Percentiles rank a stretch among this genome's conserved stretches.
Evolutionary conservation across 2,797 vertebrate species (phyloP).

Genomic region (Ctenopoma multispine): DNA sequence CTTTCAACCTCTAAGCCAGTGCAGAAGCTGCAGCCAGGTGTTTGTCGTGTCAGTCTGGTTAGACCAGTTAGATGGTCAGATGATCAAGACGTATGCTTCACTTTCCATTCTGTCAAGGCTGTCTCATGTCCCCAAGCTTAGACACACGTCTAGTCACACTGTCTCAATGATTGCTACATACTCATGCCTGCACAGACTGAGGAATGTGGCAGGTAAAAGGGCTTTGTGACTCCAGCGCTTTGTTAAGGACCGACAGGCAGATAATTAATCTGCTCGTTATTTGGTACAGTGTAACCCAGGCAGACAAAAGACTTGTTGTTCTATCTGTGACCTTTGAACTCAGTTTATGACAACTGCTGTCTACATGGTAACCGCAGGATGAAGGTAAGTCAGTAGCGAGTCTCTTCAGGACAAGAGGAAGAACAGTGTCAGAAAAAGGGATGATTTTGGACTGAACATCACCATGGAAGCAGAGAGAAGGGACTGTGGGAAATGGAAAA

Average conservation of each 20-base stretch:
- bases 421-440: slow-evolving; percentile 2
- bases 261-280: slow-evolving; percentile 38
- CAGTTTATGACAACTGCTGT: slow-evolving; percentile 28
- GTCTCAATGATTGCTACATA: slow-evolving; percentile 14
- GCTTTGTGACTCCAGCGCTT: slow-evolving; percentile 13
- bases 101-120: slow-evolving; percentile 9
- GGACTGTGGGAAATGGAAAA: slow-evolving; percentile 31
- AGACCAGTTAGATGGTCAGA: slow-evolving; percentile 47
- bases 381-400: slow-evolving; percentile 38
- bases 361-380: slow-evolving; percentile 27
- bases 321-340: slow-evolving; percentile 55
- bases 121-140: slow-evolving; percentile 9
- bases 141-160: slow-evolving; percentile 14
- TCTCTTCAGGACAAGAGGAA: slow-evolving; percentile 28
- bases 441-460: slow-evolving; percentile 35
- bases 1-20: slow-evolving; percentile 44
- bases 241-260: slow-evolving; percentile 18
- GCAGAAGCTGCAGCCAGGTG: slow-evolving; percentile 37
- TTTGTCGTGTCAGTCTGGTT: slow-evolving; percentile 33
- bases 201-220: slow-evolving; percentile 22
- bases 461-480: slow-evolving; percentile 14
- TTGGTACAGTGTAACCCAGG: slow-evolving; percentile 22
- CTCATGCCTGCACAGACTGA: slow-evolving; percentile 13
- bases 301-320: slow-evolving; percentile 51
- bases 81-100: slow-evolving; percentile 23